Evolutionary conservation across 2,888 invertebrate genomes (phyloP).

Genomic region (Scaptomyza cyrtandrae): DNA sequence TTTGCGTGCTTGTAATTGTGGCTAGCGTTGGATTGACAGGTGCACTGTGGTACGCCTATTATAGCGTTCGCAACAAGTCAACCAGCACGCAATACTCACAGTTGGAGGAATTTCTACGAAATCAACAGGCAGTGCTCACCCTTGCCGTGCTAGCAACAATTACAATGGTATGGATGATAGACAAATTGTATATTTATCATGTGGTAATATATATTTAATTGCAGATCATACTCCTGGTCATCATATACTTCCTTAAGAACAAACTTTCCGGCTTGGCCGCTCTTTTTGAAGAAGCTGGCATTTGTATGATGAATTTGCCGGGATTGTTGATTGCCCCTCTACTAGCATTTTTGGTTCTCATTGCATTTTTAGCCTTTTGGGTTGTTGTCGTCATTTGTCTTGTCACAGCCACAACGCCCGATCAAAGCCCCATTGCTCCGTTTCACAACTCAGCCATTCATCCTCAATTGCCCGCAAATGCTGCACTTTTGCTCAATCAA

Average conservation of each 20-base stretch:
- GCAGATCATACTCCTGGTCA: constrained; percentile 89
- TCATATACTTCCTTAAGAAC: constrained; percentile 91
- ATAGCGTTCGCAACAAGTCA: constrained; percentile 87
- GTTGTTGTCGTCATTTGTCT: constrained; percentile 91
- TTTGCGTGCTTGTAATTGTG: constrained; percentile 92
- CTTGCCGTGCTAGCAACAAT: constrained; percentile 94
- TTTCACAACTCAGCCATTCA: constrained; percentile 70
- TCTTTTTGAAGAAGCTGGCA: constrained; percentile 95
- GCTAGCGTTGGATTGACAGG: constrained; percentile 91
- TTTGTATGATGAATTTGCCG: constrained; percentile 93
- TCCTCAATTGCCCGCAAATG: constrained; percentile 46
- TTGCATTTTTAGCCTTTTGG: constrained; percentile 94
- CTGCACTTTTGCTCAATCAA: constrained; percentile 50
- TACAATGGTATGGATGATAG: constrained; percentile 88
- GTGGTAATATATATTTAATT: constrained; percentile 63
- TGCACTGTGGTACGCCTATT: constrained; percentile 95
- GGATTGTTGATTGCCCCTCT: constrained; percentile 93
- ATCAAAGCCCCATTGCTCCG: constrained; percentile 85
- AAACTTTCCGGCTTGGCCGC: constrained; percentile 93
- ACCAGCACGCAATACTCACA: constrained; percentile 80
- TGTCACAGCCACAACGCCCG: constrained; percentile 92
- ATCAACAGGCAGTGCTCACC: constrained; percentile 93
- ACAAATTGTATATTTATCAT: neutral
- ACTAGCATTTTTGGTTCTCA: constrained; percentile 91
- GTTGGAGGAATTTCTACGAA: constrained; percentile 92